Conservation (phyloP, 2,113 vertebrate genomes). For the Malaclemys terrapin region DNA sequence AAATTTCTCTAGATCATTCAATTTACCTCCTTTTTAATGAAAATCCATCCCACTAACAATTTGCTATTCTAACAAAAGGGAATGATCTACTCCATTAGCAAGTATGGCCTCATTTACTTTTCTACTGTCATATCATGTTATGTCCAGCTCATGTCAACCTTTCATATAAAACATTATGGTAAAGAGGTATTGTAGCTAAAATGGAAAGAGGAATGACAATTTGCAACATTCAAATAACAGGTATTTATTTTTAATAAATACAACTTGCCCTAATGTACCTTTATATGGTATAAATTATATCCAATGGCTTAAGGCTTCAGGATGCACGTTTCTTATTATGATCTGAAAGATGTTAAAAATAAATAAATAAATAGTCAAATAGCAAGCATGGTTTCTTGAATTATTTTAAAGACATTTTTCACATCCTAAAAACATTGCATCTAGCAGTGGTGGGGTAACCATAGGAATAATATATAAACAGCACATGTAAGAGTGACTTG, state of each 20-base stretch:
- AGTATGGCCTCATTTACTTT: neutral
- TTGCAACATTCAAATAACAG: neutral
- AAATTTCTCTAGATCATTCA: neutral
- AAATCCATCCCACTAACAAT: conserved; percentile 17
- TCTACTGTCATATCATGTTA: neutral
- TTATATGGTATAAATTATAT: neutral
- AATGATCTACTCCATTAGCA: neutral
- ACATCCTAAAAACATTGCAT: neutral
- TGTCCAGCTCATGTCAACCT: neutral
- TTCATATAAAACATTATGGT: neutral
- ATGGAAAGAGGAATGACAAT: neutral
- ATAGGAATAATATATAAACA: neutral
- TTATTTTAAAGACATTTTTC: neutral
- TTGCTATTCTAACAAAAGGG: neutral
- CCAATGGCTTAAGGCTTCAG: neutral
- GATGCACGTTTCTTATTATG: neutral
- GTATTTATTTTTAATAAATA: neutral
- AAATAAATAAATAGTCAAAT: neutral
- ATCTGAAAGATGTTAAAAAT: neutral
- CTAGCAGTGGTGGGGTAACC: neutral
- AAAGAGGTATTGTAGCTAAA: neutral
- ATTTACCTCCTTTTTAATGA: neutral
- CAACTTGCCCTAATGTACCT: neutral
- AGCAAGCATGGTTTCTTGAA: neutral
- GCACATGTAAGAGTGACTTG: neutral